Base-by-base conservation (phyloP, 2,888 invertebrate genomes). In the Operophtera brumata region DNA sequence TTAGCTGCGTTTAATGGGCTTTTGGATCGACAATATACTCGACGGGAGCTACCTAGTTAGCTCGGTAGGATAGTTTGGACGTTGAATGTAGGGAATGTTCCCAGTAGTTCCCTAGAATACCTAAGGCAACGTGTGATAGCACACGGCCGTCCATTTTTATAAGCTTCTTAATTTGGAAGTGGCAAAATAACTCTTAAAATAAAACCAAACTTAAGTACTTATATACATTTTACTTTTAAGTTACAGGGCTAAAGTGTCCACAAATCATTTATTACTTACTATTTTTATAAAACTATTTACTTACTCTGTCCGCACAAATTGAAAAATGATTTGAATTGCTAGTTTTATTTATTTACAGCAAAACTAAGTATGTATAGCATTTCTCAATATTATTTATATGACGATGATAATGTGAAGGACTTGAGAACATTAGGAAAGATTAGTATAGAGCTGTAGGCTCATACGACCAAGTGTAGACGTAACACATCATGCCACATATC, bases 401-500 rank as follows among this genome's bases (percentile, higher is more conserved):
- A 66, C 61, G 62, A 66, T 65, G 65, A 63, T 49, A 59, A 58
- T 50, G 57, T 65, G 57, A 57, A 64, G 61, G 62, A 61, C 59
- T 68, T 59, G 59, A 61, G 66, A 65, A 72, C 67, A 68, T 69
- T 69, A 62, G 64, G 63, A 57, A 57, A 51, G 53, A 59, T 49
- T 67, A 64, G 72, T 71, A 70, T 76, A 66, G 71, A 73, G 69
- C 62, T 48, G 35, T 49, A 50, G 63, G 72, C 74, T 76, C 71
- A 69, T 73, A 74, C 72, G 87, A 88, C 88, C 86, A 87, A 88
- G 68, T 73, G 68, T 53, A 74, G 73, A 86, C 85, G 81, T 82
- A 74, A 87, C 89, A 89, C 89, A 89, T 89, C 89, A 89, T 80
- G 67, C 80, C 80, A 89, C 89, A 89, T 89, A 89, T 89, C 89